A percentile compares a stretch with the other conserved stretches of the same genome.
Evolutionary conservation across 2,888 invertebrate species (phyloP).

Genomic region (Dicyrtomina minuta): DNA sequence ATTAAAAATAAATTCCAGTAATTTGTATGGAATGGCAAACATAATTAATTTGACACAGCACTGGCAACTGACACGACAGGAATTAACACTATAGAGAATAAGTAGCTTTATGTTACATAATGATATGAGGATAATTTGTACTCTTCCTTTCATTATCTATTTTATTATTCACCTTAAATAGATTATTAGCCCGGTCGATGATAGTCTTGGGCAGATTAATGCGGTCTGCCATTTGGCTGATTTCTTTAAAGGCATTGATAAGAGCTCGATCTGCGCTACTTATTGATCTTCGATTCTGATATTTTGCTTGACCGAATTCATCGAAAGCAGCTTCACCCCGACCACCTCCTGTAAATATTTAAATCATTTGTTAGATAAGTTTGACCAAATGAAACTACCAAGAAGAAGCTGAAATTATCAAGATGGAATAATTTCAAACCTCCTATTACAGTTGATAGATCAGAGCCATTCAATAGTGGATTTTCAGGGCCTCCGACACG

Average conservation of each 20-base stretch:
- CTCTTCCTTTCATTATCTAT: too few species aligned
- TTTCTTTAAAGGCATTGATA: conserved; percentile 94
- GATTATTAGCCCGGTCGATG: conserved; percentile 90
- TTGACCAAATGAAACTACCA: too few species aligned
- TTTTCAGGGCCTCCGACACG: conserved; percentile 99
- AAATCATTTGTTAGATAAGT: conserved; percentile 68
- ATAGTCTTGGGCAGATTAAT: conserved; percentile 96
- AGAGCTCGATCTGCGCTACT: conserved; percentile 94
- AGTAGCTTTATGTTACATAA: too few species aligned
- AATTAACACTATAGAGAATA: too few species aligned
- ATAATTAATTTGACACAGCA: not conserved
- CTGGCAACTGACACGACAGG: too few species aligned
- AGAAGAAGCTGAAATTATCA: too few species aligned
- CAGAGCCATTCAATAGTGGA: conserved; percentile 89
- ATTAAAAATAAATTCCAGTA: conserved; percentile 10
- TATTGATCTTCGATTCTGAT: conserved; percentile 72
- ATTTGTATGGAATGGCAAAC: too few species aligned
- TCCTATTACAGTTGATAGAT: conserved; percentile 94
- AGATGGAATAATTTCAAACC: conserved; percentile 35
- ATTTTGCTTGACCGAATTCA: conserved; percentile 71
- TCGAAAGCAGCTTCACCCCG: conserved; percentile 81
- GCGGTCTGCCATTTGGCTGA: conserved; percentile 96
- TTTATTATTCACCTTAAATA: conserved; percentile 93
- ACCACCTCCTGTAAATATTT: conserved; percentile 56
- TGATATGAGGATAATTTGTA: too few species aligned